Evolutionary conservation across 2,113 vertebrate species (phyloP).

Genomic region (Nesogale talazaci): DNA sequence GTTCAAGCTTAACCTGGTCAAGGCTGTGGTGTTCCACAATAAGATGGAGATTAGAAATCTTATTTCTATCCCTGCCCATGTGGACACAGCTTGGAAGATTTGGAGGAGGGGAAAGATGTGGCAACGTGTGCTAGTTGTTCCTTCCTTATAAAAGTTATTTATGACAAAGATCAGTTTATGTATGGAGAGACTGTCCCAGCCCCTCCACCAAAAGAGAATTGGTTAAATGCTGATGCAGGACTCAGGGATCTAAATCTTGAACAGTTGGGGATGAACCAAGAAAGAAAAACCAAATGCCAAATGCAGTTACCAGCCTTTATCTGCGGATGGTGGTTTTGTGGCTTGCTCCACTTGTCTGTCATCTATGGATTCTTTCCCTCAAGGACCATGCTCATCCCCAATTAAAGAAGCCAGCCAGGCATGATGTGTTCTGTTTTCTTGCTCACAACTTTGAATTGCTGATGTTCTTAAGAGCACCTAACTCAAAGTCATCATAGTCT

Average conservation of each 20-base stretch:
- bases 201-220: slow-evolving; percentile 88
- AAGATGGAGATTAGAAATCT: too few species aligned
- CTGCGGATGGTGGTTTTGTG: not conserved
- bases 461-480: slow-evolving; percentile 48
- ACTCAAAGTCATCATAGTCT: slow-evolving; percentile 53
- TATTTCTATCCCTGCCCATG: too few species aligned
- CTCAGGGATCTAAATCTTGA: not conserved
- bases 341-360: not conserved
- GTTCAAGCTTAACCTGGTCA: too few species aligned
- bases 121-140: too few species aligned
- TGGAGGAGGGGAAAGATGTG: too few species aligned
- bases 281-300: not conserved
- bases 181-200: slow-evolving; percentile 91
- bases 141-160: too few species aligned
- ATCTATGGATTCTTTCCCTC: not conserved
- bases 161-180: slow-evolving; percentile 95
- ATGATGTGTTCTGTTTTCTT: not conserved
- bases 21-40: too few species aligned
- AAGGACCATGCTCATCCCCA: not conserved
- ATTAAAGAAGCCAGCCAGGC: not conserved
- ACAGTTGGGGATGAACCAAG: not conserved
- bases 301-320: not conserved
- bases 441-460: not conserved
- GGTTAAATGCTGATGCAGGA: slow-evolving; percentile 89
- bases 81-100: too few species aligned